Evolutionary conservation across 2,888 invertebrate genomes (phyloP), one percentile per base, ranked within the genome.

Genomic region (Anoncus sp.): DNA sequence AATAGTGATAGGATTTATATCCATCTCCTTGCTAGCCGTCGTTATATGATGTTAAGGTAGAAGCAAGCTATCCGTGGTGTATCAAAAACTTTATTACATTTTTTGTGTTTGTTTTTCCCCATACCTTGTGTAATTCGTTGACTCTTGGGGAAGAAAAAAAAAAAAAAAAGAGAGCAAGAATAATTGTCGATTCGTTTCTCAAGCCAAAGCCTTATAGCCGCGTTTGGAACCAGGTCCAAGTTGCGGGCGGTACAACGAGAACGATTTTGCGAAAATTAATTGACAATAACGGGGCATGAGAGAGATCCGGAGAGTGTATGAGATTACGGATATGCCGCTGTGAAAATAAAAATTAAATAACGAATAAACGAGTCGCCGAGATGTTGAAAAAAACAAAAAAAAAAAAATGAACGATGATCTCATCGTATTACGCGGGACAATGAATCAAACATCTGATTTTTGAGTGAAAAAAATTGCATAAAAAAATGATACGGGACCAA

Each of bases 301-400:
- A 77, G 78, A 79, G 76, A 78, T 79, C 73, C 78, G 73, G 74
- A 63, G 40, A 53, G 57, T 75, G 57, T 74, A 57, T 67, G 80
- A 83, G 75, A 77, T 73, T 79, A 84, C 80, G 70, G 81, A 77
- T 79, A 77, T 60, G 72, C 75, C 71, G 84, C 86, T 86, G 86
- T 74, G 53, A 66, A 53, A 53, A 53, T 40, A 66, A 53, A 53
- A 66, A 53, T 82, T 53, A 77, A 75, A 69, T 22, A 75, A 67
- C 55, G 18, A 57, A 72, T 45, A 22, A 71, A 27, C 10, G 22
- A 45, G 5, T 45, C 45, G 18, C 55, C 55, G 16, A 27, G 31
- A 35, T 27, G 10, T 31, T 31, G 10, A 65, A 38, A 51, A 40
- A 20, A 40, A 38, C 22, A 24, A 22, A 12, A 40, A 1, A 24